phyloP scores from a whole-genome alignment of 2,113 vertebrate species.

The Paralichthys olivaceus region DNA sequence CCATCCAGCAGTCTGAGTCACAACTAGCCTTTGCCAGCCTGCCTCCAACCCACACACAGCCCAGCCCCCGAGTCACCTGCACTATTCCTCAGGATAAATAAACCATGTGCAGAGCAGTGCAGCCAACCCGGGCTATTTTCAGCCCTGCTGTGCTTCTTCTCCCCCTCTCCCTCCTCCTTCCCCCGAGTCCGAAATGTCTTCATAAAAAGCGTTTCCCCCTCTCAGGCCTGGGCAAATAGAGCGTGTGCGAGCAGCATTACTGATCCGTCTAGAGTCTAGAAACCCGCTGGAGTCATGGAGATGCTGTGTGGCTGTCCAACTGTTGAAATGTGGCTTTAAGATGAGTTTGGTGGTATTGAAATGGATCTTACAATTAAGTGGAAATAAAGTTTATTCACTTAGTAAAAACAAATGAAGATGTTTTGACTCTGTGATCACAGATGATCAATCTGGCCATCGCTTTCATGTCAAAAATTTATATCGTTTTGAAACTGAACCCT shows the following conservation, averaged over 20 bases:
- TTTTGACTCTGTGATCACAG: not conserved
- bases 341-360: constrained; percentile 8
- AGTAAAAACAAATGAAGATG: constrained; percentile 21
- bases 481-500: not conserved
- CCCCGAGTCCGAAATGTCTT: constrained; percentile 56
- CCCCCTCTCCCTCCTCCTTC: too few relatives aligned
- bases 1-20: constrained; percentile 58
- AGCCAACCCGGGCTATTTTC: constrained; percentile 73
- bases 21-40: constrained; percentile 44
- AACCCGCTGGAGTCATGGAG: constrained; percentile 64
- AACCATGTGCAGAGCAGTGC: constrained; percentile 73
- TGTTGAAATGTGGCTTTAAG: constrained; percentile 28
- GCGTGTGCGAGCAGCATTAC: constrained; percentile 55
- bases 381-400: constrained; percentile 18
- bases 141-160: constrained; percentile 44
- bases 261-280: constrained; percentile 60
- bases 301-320: constrained; percentile 24
- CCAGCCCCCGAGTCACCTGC: constrained; percentile 76
- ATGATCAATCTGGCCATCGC: not conserved
- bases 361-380: constrained; percentile 13
- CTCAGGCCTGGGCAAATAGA: constrained; percentile 59
- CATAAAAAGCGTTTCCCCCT: constrained; percentile 54
- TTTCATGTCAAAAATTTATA: too few relatives aligned
- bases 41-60: constrained; percentile 46
- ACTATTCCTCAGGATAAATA: constrained; percentile 78